These are phyloP conservation scores for Balaeniceps rex DNA, from an alignment of 2,113 vertebrate species.

Conservation along the genomic window DNA sequence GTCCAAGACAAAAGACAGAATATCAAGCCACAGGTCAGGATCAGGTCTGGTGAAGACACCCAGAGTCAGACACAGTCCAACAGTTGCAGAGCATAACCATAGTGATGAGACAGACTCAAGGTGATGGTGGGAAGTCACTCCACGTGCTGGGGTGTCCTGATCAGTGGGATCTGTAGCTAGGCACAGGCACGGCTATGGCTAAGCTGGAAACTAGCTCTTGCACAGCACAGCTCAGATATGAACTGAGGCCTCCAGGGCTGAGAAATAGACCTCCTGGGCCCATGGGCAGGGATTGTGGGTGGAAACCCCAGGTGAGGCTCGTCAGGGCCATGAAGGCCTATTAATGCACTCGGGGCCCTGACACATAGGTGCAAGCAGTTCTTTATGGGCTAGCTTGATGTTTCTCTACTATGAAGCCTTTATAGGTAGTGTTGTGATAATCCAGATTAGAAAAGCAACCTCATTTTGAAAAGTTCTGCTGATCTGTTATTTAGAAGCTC, in stretches of 20 bases:
- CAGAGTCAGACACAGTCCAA: neutral
- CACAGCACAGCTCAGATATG: neutral
- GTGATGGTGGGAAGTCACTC: neutral
- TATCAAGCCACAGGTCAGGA: neutral
- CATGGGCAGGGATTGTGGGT: neutral
- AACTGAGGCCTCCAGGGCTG: neutral
- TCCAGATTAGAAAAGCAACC: neutral
- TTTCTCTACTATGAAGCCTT: neutral
- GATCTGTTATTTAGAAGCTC: neutral
- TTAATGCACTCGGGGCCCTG: neutral
- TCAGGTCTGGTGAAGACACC: neutral
- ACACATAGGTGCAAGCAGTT: neutral
- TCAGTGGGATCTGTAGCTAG: neutral
- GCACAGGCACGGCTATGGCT: neutral
- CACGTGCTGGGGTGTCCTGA: fast-evolving
- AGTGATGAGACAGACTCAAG: neutral
- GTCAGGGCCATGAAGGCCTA: neutral
- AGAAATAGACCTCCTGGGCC: neutral
- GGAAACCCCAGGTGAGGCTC: neutral
- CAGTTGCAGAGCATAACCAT: neutral
- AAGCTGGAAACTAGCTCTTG: fast-evolving
- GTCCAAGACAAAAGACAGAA: neutral
- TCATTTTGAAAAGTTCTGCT: neutral
- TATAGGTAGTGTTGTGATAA: neutral
- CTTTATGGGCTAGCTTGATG: neutral